A percentile compares a stretch with the other conserved stretches of the same genome.
Evolutionary conservation across 2,888 invertebrate species (phyloP).

Genomic region (Coenonympha glycerion): DNA sequence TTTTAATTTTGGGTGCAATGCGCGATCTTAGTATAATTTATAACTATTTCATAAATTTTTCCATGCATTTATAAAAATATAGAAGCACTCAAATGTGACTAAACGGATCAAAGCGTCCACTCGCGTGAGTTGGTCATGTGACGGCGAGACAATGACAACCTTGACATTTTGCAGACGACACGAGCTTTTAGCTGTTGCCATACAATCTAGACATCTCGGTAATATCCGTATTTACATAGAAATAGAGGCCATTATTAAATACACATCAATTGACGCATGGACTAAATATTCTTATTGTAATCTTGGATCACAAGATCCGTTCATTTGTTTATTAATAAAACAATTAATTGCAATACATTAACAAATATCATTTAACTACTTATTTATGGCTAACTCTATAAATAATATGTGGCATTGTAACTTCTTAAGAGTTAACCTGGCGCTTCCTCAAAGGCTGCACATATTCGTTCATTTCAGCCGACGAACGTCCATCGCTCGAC

Average conservation of each 20-base stretch:
- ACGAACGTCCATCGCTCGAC: too few relatives aligned
- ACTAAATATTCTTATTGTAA: background rate
- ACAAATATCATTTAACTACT: too few relatives aligned
- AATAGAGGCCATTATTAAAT: background rate
- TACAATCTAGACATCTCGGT: slow-evolving; percentile 9
- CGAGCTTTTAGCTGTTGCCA: slow-evolving; percentile 27
- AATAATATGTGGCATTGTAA: too few relatives aligned
- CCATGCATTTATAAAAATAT: too few relatives aligned
- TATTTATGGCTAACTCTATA: too few relatives aligned
- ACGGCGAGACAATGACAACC: slow-evolving; percentile 37
- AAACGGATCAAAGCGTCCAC: slow-evolving; percentile 17
- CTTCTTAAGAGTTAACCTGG: too few relatives aligned
- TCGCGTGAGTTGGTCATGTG: slow-evolving; percentile 42
- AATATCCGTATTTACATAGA: background rate
- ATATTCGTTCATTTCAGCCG: too few relatives aligned
- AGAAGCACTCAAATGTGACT: slow-evolving; percentile 6
- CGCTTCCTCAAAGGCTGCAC: too few relatives aligned
- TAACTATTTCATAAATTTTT: too few relatives aligned
- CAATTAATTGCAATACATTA: too few relatives aligned
- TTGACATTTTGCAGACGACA: slow-evolving; percentile 46
- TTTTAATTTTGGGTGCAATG: too few relatives aligned
- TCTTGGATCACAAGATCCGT: slow-evolving; percentile 1
- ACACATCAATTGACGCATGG: background rate
- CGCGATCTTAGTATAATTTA: too few relatives aligned
- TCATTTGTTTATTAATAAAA: background rate